These are phyloP conservation scores for Tachysurus vachellii DNA, from an alignment of 2,113 vertebrate genomes.

Conservation along the genomic window DNA sequence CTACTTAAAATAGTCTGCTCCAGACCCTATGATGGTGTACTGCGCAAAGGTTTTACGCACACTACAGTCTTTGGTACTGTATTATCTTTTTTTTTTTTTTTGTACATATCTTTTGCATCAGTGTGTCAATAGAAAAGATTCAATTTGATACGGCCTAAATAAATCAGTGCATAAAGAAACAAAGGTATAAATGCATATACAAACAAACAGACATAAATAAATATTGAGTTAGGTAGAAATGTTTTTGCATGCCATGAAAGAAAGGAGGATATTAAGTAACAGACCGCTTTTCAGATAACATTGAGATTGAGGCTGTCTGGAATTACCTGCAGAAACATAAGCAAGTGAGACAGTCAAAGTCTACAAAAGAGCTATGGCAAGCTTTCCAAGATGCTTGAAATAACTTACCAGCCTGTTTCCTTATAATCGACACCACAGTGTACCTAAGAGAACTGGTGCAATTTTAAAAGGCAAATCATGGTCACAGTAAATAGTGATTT, in stretches of 20 bases:
- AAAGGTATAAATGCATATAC: not conserved
- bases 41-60: not conserved
- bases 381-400: not conserved
- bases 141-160: not conserved
- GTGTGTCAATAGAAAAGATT: not conserved
- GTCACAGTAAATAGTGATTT: not conserved
- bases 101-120: not conserved
- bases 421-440: not conserved
- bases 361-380: constrained; percentile 19
- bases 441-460: not conserved
- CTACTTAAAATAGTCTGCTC: constrained; percentile 1
- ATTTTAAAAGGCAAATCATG: not conserved
- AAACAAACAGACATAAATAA: not conserved
- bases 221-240: not conserved
- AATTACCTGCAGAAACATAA: constrained; percentile 27
- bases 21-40: not conserved
- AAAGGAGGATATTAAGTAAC: constrained; percentile 19
- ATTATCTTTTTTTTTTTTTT: not conserved
- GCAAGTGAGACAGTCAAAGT: constrained; percentile 18
- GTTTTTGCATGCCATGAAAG: constrained; percentile 13
- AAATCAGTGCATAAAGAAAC: not conserved
- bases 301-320: not conserved
- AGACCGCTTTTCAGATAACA: constrained; percentile 17
- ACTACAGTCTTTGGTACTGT: not conserved
- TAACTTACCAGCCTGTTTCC: not conserved